phyloP scores from a whole-genome alignment of 2,113 vertebrate genomes.

The rabbit (Oryctolagus cuniculus) region mOryCun1.1 NC_091452.1:4097001-4097500 shows the following conservation, averaged over 20 bases:
- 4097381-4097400: not conserved
- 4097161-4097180: not conserved
- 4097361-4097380: no score
- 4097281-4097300: accelerated
- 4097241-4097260: not conserved
- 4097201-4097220: not conserved
- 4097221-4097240: not conserved
- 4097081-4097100: no score
- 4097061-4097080: not conserved
- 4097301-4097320: accelerated
- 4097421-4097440: not conserved
- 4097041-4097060: no score
- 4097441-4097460: no score
- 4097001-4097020: not conserved
- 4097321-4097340: not conserved
- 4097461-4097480: accelerated
- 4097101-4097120: no score
- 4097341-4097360: not conserved
- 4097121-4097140: not conserved
- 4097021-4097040: no score
- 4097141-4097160: not conserved
- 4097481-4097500: not conserved
- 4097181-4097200: not conserved
- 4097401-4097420: no score
- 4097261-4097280: not conserved